Base-by-base conservation (phyloP, 2,888 invertebrate genomes). In the Melipona bicolor region DNA sequence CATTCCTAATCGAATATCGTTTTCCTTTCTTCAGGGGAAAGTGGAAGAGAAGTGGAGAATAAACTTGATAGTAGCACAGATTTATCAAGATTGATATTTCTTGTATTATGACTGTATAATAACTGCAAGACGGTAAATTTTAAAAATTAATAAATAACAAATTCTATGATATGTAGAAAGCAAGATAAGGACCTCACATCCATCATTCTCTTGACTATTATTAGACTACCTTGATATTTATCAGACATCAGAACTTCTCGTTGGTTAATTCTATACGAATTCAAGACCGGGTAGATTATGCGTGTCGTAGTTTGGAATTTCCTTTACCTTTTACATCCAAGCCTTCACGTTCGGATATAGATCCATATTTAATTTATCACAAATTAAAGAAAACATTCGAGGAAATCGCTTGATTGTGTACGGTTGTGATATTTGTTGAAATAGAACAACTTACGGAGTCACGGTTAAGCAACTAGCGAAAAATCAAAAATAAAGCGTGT, bases 281-380 rank as follows among this genome's bases (percentile, higher is more conserved):
- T 81, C 69, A 13, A 43, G 59, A 50, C 90, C 92, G 11, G 84
- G 81, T 15, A 43, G 49, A 32, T 91, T 91, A 13, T n/a, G 24
- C 32, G 87, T 81, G 6, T 84, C 87, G 81, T 91, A 93, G 56
- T 96, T 96, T 27, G 96, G 96, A 62, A 97, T 72, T 94, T 87
- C 50, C 95, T 94, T 91, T 97, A 97, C 79, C 95, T 94, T 72
- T 95, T 95, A 32, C 17, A 96, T 85, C 97, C 97, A 97, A 73
- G 95, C 94, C 79, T 95, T 93, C 49, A 96, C 95, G 90, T 96
- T 96, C 3, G 95, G 94, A 91, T 95, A 96, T n/a, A 84, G 77
- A n/a, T 91, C 89, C 50, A 87, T 4, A 32, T 32, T 32, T 32
- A 0, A 2, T 87, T 83, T 2, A 83, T 0, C 0, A 87, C 6